Evolutionary conservation across 2,113 vertebrate genomes (phyloP).

Genomic region (Microcebus murinus): DNA sequence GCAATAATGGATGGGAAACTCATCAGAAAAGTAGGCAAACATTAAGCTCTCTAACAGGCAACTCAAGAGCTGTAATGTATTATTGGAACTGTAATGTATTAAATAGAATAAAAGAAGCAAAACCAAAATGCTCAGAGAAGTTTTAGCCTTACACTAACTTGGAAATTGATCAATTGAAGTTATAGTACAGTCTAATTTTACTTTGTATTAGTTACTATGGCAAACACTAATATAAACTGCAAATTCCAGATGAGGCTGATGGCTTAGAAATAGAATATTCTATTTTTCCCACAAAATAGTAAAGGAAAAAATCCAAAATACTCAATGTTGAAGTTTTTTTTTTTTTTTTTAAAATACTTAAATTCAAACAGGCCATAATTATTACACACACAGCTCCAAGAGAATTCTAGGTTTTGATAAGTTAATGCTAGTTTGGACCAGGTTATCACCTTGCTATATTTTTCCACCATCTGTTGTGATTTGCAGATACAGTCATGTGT

Average conservation of each 20-base stretch:
- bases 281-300: constrained; percentile 24
- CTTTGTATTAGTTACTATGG: constrained; percentile 47
- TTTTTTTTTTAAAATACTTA: too few species aligned
- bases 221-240: background rate
- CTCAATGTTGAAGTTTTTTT: background rate
- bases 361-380: constrained; percentile 37
- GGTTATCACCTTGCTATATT: background rate
- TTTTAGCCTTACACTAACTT: constrained; percentile 4
- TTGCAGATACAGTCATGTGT: background rate
- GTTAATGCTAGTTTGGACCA: background rate
- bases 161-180: constrained; percentile 29
- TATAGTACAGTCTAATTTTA: constrained; percentile 42
- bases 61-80: background rate
- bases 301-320: constrained; percentile 20
- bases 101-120: constrained; percentile 9
- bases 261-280: constrained; percentile 28
- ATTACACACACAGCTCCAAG: background rate
- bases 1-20: background rate
- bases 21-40: constrained; percentile 30
- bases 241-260: constrained; percentile 19
- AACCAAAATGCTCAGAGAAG: constrained; percentile 18
- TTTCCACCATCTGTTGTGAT: background rate
- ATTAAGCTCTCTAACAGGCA: background rate
- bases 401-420: constrained; percentile 12
- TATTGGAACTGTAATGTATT: background rate